Percentiles rank a stretch among this genome's conserved stretches.
phyloP scores from a whole-genome alignment of 2,113 vertebrate species.

The Notarius lentiginosus region DNA sequence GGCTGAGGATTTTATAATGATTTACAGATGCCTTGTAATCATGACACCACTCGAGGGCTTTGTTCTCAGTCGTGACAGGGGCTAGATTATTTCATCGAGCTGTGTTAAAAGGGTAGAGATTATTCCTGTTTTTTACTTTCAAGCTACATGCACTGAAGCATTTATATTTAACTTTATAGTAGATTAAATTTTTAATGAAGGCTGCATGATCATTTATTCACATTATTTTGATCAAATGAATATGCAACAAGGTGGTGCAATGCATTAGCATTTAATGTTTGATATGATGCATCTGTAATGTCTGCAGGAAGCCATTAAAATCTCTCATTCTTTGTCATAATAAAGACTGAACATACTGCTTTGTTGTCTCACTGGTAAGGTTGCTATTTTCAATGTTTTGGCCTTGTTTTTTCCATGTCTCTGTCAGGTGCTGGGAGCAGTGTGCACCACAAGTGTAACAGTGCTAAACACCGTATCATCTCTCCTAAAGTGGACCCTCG shows the following conservation, averaged over 20 bases:
- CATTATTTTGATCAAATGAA: background rate
- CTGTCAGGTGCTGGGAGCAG: constrained; percentile 92
- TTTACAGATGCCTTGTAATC: background rate
- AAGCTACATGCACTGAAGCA: background rate
- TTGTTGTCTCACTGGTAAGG: background rate
- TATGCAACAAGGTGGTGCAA: background rate
- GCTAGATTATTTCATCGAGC: background rate
- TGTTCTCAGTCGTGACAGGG: background rate
- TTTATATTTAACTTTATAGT: background rate
- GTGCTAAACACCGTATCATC: constrained; percentile 99
- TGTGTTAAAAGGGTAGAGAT: background rate
- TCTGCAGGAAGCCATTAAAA: background rate
- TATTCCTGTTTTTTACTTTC: background rate
- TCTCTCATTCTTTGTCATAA: background rate
- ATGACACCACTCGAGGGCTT: constrained; percentile 32
- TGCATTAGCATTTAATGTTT: background rate
- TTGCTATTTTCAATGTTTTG: background rate
- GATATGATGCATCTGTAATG: background rate
- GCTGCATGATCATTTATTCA: background rate
- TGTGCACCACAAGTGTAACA: constrained; percentile 99
- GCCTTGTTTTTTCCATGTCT: background rate
- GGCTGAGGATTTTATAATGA: background rate
- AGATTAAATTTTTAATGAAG: background rate
- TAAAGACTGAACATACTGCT: background rate
- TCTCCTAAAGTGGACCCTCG: constrained; percentile 96